Evolutionary conservation across 2,888 invertebrate genomes (phyloP).

Genomic region (Drosophila basisetae): DNA sequence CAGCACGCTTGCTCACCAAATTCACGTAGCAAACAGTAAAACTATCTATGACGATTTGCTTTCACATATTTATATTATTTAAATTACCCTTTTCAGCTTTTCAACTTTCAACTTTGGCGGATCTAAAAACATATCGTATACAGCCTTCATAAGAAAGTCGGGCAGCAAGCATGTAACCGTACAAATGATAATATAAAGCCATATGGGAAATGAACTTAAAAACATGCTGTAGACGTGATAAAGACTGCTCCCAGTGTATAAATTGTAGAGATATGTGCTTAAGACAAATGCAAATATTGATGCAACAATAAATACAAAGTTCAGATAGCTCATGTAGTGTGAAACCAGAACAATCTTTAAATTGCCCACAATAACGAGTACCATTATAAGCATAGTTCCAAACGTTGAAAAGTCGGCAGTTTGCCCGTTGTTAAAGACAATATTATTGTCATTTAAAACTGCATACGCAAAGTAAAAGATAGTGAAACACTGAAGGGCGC

Average conservation of each 20-base stretch:
- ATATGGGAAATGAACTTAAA: slow-evolving; percentile 86
- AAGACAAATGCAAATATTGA: slow-evolving; percentile 87
- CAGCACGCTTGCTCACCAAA: neutral
- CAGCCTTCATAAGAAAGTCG: slow-evolving; percentile 84
- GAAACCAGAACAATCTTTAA: slow-evolving; percentile 88
- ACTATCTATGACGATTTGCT: neutral
- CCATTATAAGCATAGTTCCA: slow-evolving; percentile 87
- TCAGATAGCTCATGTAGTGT: slow-evolving; percentile 86
- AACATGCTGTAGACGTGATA: slow-evolving; percentile 87
- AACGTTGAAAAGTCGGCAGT: slow-evolving; percentile 86
- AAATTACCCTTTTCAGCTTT: neutral
- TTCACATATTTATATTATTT: slow-evolving; percentile 5
- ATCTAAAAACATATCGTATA: slow-evolving; percentile 63
- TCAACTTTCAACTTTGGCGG: neutral
- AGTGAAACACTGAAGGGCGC: slow-evolving; percentile 88
- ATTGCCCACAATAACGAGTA: slow-evolving; percentile 87
- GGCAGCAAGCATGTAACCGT: slow-evolving; percentile 86
- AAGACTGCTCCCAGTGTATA: slow-evolving; percentile 86
- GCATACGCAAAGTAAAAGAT: slow-evolving; percentile 87
- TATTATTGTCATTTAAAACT: slow-evolving; percentile 84
- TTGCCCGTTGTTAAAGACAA: slow-evolving; percentile 86
- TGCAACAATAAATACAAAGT: slow-evolving; percentile 86
- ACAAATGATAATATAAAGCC: slow-evolving; percentile 86
- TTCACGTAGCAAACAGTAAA: neutral
- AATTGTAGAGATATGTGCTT: slow-evolving; percentile 87